A percentile compares a stretch with the other conserved stretches of the same genome.
Evolutionary conservation across 2,113 vertebrate species (phyloP).

Genomic region (Podiceps cristatus): DNA sequence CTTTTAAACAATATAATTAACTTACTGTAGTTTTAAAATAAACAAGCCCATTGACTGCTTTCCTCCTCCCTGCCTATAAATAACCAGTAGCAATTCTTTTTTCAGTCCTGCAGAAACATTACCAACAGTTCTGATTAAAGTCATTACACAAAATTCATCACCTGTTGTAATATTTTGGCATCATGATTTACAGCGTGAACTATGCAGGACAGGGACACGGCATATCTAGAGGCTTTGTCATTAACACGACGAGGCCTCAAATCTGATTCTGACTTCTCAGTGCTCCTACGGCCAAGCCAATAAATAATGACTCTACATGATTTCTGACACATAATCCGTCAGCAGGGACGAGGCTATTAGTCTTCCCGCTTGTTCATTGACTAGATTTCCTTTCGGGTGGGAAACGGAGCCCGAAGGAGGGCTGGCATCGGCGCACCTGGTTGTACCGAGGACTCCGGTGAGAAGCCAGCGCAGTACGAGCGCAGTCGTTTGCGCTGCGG

Average conservation of each 20-base stretch:
- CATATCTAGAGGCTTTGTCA: background rate
- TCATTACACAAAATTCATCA: background rate
- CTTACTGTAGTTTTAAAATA: background rate
- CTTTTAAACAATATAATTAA: background rate
- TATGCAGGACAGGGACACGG: accelerated
- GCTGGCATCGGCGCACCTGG: accelerated
- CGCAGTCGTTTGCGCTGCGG: accelerated
- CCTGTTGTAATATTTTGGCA: background rate
- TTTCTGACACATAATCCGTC: background rate
- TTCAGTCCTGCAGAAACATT: background rate
- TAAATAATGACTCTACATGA: background rate
- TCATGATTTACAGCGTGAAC: accelerated
- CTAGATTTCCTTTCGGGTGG: accelerated
- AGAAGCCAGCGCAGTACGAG: accelerated
- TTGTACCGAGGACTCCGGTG: accelerated
- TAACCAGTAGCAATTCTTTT: background rate
- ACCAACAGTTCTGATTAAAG: background rate
- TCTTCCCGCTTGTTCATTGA: background rate
- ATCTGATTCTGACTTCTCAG: background rate
- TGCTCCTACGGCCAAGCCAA: accelerated
- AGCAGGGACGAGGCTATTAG: accelerated
- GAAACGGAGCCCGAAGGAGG: accelerated
- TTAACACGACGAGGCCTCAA: background rate
- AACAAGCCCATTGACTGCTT: background rate
- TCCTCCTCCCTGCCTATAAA: background rate